Base-by-base conservation (phyloP, 2,797 vertebrate genomes). In the Sebastes oblongus region DNA sequence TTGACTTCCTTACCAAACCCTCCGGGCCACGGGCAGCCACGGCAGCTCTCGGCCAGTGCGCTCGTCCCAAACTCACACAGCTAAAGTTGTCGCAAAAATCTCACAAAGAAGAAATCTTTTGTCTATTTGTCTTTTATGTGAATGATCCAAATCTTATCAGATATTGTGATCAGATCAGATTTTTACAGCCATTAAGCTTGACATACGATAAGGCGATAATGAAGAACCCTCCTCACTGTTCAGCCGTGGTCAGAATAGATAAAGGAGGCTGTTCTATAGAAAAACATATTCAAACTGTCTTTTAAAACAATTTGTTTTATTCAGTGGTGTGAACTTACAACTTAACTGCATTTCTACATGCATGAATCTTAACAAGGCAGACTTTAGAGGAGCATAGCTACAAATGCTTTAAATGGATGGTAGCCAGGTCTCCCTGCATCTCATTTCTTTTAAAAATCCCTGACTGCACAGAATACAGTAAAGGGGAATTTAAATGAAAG, bases 31-130 rank as follows among this genome's bases (percentile, higher is more conserved):
- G 80, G 89, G 88, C 84, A 10, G 80, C 82, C 85, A 77, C 59
- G 25, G 84, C 80, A 85, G 76, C 83, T 80, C 69, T 72, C 32
- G 90, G 93, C 78, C 90, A 73, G 94, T 88, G 95, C 22, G 91
- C 91, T 95, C 93, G 86, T 87, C 94, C 95, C 95, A 96, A 95
- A 95, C 95, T 91, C 95, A 96, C 95, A 96, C 96, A 96, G 94
- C 92, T 86, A 42, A 87, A 25, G 71, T 89, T 85, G 75, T 86
- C 32, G 91, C 90, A 91, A 87, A 87, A 83, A 79, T 70, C 77
- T 87, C 83, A 80, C 75, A 82, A 90, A 86, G 84, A 89, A 85
- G 85, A 67, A 84, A 88, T 87, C 3, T 25, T 69, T 66, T 46
- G 22, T 66, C 20, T 25, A 1, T 60, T 71, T 86, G 22, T 76